Percentiles rank a stretch among this genome's conserved stretches.
phyloP scores from a whole-genome alignment of 1,140 invertebrate species.

The Ceratoteleas bidentatus region DNA sequence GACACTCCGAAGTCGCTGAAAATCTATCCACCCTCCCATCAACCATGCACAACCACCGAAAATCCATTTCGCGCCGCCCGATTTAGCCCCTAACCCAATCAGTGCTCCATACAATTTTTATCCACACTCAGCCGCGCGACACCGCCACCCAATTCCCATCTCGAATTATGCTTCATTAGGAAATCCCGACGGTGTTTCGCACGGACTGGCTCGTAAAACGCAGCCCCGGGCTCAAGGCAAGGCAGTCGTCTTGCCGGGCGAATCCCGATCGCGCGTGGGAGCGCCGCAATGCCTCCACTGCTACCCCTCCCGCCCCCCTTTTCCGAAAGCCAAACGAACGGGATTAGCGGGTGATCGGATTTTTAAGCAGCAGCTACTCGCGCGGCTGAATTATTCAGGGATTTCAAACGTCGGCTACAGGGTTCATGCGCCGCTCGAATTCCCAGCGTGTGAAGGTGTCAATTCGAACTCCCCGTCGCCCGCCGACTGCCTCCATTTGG shows the following conservation, averaged over 20 bases:
- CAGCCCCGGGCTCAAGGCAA: conserved; percentile 32
- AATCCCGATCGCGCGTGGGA: conserved; percentile 62
- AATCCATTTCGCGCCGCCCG: conserved; percentile 15
- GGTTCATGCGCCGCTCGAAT: conserved; percentile 22
- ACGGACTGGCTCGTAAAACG: conserved; percentile 46
- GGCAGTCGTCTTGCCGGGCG: conserved; percentile 44
- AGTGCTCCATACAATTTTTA: conserved; percentile 51
- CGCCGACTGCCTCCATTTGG: conserved; percentile 48
- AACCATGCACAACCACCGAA: not conserved
- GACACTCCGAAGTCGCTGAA: no score
- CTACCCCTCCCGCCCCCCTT: conserved; percentile 20
- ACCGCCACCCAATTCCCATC: conserved; percentile 46
- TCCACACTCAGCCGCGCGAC: conserved; percentile 40
- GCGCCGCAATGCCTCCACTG: conserved; percentile 44
- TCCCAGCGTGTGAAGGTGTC: conserved; percentile 44
- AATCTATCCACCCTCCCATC: no score
- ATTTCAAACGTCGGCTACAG: conserved; percentile 44
- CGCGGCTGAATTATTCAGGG: conserved; percentile 63
- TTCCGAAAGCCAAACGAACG: conserved; percentile 65
- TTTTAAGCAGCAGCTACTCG: conserved; percentile 65
- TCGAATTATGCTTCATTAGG: conserved; percentile 64
- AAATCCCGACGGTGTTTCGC: conserved; percentile 55
- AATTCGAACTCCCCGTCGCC: conserved; percentile 44
- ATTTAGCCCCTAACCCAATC: conserved; percentile 53
- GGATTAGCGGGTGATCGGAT: conserved; percentile 64